Evolutionary conservation across 2,797 vertebrate species (phyloP), one percentile per base, ranked within the genome.

Genomic region (Artibeus lituratus): DNA sequence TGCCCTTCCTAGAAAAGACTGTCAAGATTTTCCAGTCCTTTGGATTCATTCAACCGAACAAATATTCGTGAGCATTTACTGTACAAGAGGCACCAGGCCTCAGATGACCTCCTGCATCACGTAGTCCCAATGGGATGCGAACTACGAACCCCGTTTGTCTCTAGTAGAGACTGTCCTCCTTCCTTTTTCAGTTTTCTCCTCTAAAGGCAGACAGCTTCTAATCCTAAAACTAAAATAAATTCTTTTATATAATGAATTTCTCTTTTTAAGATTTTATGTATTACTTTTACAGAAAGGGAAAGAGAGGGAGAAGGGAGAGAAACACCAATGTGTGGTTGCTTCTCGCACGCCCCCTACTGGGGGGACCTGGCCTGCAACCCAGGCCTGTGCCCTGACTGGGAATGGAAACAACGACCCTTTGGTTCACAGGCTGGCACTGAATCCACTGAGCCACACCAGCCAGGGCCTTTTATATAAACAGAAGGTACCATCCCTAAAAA

Each of bases 151-250:
- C 26, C 55, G 51, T 42, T 65, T 70, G 18, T 70, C 32, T 51
- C 62, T 22, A n/a, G 10, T 6, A 32, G 37, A 69, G 15, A 72
- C 11, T 69, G 74, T 65, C 51, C 19, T 65, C 51, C 19, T 90
- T 83, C 59, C 44, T 70, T 70, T 69, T 90, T 87, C 77, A 84
- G 65, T 42, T 77, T 87, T 91, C 72, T 77, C 67, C 49, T 69
- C 10, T 15, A 74, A 90, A 76, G 47, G 15, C 37, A 87, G 16
- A 92, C 77, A 92, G 26, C 53, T 87, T 76, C 21, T 69, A 26
- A 47, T 42, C 95, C 96, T 94, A 89, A 92, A 87, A 96, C 44
- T 49, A 49, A 70, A 92, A 77, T 49, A 91, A 51, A 55, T 90
- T 84, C 65, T 59, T 82, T 91, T 0, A 70, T n/a, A 37, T 7